phyloP scores from a whole-genome alignment of 1,140 invertebrate genomes.

The Luehdorfia chinensis region DNA sequence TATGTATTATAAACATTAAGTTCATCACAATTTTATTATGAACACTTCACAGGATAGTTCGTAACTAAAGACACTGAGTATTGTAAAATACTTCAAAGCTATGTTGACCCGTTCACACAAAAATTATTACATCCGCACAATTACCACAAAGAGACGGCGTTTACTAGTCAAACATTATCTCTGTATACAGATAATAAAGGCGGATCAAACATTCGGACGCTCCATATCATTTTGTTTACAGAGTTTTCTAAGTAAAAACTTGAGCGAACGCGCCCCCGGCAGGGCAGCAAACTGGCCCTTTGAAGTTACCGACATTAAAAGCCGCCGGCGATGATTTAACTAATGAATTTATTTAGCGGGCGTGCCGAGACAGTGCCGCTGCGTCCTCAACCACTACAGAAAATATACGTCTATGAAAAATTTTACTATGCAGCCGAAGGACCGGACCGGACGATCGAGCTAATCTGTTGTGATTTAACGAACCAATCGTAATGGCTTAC shows the following conservation, averaged over 20 bases:
- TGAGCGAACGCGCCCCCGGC: slow-evolving; percentile 59
- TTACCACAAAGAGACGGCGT: slow-evolving; percentile 54
- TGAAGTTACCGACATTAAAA: slow-evolving; percentile 76
- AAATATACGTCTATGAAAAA: slow-evolving; percentile 27
- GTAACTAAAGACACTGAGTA: neutral
- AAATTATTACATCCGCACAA: slow-evolving; percentile 44
- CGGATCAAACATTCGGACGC: slow-evolving; percentile 72
- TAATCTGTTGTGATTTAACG: neutral
- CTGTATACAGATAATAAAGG: slow-evolving; percentile 71
- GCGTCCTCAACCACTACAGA: slow-evolving; percentile 32
- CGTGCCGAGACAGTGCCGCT: slow-evolving; percentile 54
- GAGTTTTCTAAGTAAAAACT: slow-evolving; percentile 75
- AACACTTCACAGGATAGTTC: too few relatives aligned
- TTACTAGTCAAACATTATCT: slow-evolving; percentile 59
- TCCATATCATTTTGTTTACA: slow-evolving; percentile 75
- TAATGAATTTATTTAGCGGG: slow-evolving; percentile 78
- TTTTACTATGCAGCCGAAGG: slow-evolving; percentile 10
- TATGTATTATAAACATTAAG: too few relatives aligned
- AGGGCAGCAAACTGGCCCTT: slow-evolving; percentile 59
- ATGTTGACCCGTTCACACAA: slow-evolving; percentile 29
- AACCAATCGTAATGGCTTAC: neutral
- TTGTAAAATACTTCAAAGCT: slow-evolving; percentile 24
- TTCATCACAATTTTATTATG: too few relatives aligned
- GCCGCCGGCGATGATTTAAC: slow-evolving; percentile 77
- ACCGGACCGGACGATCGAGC: neutral